phyloP scores from a whole-genome alignment of 2,888 invertebrate genomes.

The Trissolcus brochymenae region DNA sequence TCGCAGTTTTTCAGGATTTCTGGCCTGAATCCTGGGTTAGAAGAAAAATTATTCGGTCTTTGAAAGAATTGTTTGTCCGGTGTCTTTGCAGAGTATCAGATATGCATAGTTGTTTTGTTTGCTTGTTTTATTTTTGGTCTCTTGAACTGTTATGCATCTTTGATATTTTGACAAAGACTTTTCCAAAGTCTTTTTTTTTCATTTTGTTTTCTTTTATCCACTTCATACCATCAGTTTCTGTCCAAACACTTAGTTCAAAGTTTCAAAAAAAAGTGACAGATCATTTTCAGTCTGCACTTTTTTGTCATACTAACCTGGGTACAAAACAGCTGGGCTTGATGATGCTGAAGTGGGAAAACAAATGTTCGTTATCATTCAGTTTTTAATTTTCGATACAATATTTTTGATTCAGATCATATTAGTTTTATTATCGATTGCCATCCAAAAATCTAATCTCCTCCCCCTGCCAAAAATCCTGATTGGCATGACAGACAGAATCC shows the following conservation, averaged over 20 bases:
- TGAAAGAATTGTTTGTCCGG: not conserved
- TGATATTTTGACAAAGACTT: conserved; percentile 3
- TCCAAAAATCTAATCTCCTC: conserved; percentile 9
- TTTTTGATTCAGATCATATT: not conserved
- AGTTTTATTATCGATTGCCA: conserved; percentile 7
- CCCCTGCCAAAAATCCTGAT: no score
- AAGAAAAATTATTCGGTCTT: conserved; percentile 37
- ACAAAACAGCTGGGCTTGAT: conserved; percentile 66
- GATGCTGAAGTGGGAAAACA: conserved; percentile 66
- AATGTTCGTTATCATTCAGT: conserved; percentile 17
- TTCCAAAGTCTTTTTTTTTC: not conserved
- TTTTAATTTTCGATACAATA: conserved; percentile 2
- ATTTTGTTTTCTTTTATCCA: conserved; percentile 5
- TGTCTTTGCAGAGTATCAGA: conserved; percentile 9
- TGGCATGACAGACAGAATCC: no score
- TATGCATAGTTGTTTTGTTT: conserved; percentile 10
- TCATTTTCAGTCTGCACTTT: not conserved
- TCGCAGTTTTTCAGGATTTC: conserved; percentile 74
- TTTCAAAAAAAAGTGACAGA: not conserved
- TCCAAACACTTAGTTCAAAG: not conserved
- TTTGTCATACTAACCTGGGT: conserved; percentile 71
- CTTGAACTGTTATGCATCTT: not conserved
- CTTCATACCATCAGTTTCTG: conserved; percentile 1
- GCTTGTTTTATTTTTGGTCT: not conserved
- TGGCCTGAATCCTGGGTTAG: conserved; percentile 71